Evolutionary conservation across 2,888 invertebrate species (phyloP), one percentile per base, ranked within the genome.

Genomic region (Lasioglossum zephyrum): DNA sequence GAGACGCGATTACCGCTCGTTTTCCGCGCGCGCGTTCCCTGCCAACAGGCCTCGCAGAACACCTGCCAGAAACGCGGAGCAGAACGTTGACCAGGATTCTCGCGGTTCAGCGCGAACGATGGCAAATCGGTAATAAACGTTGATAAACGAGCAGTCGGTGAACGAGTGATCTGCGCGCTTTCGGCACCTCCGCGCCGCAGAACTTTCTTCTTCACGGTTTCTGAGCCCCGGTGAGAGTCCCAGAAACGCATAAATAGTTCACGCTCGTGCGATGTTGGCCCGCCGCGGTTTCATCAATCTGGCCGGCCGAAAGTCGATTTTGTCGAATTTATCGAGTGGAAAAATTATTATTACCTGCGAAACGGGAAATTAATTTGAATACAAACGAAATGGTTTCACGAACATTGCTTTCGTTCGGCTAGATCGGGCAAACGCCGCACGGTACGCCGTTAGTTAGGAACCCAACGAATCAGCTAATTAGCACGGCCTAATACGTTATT

Each of bases 151-250:
- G 22, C 3, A 44, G 13, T 2, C 66, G 66, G 8, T 36, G 69
- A 39, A 31, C 69, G 83, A 31, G 31, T 26, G n/a, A 70, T 39
- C 69, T 36, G 36, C 16, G 57, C 18, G 22, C 79, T 79, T 84
- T 70, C 70, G 79, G 49, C 31, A 57, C 31, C 44, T 76, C 69
- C 77, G 57, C 82, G 73, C 49, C 36, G 26, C 44, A 44, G 63
- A 76, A 86, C 89, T 90, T 90, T 89, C 90, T 87, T 90, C 86
- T 89, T 89, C 80, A 90, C 87, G 90, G 89, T 90, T 87, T 87
- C 89, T 90, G 85, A 83, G n/a, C 77, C 22, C 31, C 73, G 83
- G 90, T 88, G 90, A 90, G 87, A 90, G 90, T 87, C 70, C 36
- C 72, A 26, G 77, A 76, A 77, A 73, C 57, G 72, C 63, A 72